A percentile compares a stretch with the other conserved stretches of the same genome.
Conservation (phyloP, 2,888 invertebrate genomes). For the Aethes cnicana region DNA sequence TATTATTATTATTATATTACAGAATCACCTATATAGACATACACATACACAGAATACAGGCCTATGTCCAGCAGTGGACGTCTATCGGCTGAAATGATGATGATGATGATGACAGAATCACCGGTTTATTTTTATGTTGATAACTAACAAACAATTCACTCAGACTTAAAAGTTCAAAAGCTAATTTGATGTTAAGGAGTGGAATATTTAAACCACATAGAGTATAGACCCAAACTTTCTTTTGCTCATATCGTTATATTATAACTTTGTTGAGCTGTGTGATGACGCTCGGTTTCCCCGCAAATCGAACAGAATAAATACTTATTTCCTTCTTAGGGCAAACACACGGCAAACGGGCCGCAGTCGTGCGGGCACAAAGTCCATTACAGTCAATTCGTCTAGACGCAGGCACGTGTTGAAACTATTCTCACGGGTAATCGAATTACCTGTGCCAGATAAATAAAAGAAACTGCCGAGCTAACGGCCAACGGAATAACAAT, state of each 20-base stretch:
- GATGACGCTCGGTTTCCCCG: slow-evolving; percentile 19
- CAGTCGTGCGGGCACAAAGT: slow-evolving; percentile 63
- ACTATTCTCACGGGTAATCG: slow-evolving; percentile 76
- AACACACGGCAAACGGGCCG: slow-evolving; percentile 48
- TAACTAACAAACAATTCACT: no score
- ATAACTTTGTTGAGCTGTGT: not conserved
- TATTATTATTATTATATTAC: no score
- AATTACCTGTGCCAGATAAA: slow-evolving; percentile 73
- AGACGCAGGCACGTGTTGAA: slow-evolving; percentile 73
- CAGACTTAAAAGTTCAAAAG: no score
- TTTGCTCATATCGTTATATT: slow-evolving; percentile 21
- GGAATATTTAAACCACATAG: no score
- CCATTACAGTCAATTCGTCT: slow-evolving; percentile 75
- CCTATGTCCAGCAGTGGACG: no score
- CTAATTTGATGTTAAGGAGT: no score
- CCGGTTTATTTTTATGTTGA: no score
- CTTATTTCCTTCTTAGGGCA: slow-evolving; percentile 50
- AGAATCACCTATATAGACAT: no score
- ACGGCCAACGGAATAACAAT: slow-evolving; percentile 65
- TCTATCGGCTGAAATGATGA: no score
- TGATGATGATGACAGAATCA: no score
- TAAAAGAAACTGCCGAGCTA: slow-evolving; percentile 58
- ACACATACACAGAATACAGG: no score
- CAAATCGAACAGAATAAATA: slow-evolving; percentile 43
- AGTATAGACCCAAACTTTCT: no score